Evolutionary conservation across 1,140 invertebrate genomes (phyloP), one percentile per base, ranked within the genome.

Genomic region (Apis laboriosa): DNA sequence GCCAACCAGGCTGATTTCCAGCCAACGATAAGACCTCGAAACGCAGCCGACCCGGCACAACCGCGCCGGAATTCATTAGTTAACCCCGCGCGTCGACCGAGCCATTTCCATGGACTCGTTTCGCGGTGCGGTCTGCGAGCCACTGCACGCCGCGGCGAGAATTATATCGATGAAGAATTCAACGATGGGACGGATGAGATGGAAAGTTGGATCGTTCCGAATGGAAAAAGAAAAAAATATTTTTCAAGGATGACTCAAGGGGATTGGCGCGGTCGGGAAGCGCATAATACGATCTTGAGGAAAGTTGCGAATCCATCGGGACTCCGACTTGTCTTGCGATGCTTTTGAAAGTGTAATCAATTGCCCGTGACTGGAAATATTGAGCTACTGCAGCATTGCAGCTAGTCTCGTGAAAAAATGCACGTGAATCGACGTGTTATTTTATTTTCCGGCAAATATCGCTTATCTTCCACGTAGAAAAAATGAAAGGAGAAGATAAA

Each of bases 1-100:
- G 90, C 88, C 88, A 77, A 84, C 84, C 83, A 88, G 85, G 85
- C 88, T 88, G 89, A 90, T 91, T 86, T 89, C 85, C 88, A 90
- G 72, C 89, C 86, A 79, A 84, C 88, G 90, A 91, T 91, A 91
- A 91, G 89, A 88, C 87, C 78, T 79, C 85, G 86, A 84, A 86
- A 88, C 68, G 80, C 75, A 64, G 61, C 68, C 64, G 86, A 68
- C 58, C 56, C 83, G 83, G 77, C 84, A 86, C 88, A 90, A 88
- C 86, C 82, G 76, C 85, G 84, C 82, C 86, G 78, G 85, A 87
- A 89, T 89, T 86, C 87, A 89, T 91, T 91, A 90, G 83, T 90
- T 90, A 91, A 90, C 87, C 84, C 68, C 81, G 74, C 74, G 80
- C 34, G 34, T 43, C 58, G 67, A 24, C 7, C 63, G 71, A 68